These are phyloP conservation scores for Hydropsyche tenuis DNA, from an alignment of 1,140 invertebrate genomes.

Conservation along the genomic window DNA sequence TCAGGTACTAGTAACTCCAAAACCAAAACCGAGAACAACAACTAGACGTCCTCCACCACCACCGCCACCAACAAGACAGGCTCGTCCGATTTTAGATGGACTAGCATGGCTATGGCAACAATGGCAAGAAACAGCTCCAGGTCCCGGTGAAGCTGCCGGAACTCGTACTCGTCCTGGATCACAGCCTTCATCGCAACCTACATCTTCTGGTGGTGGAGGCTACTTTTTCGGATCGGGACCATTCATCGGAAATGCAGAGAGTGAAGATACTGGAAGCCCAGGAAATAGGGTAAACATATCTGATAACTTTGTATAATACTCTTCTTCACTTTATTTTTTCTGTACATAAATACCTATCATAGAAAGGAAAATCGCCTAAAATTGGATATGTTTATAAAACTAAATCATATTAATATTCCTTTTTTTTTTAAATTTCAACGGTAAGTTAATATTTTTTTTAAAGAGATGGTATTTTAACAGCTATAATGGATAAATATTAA, in stretches of 20 bases:
- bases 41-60: constrained; percentile 53
- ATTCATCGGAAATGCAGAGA: constrained; percentile 58
- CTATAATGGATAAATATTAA: too few relatives aligned
- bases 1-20: constrained; percentile 63
- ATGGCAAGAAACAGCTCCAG: constrained; percentile 60
- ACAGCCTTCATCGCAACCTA: constrained; percentile 51
- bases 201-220: constrained; percentile 56
- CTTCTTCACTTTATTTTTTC: too few relatives aligned
- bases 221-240: constrained; percentile 62
- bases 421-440: too few relatives aligned
- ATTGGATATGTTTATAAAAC: too few relatives aligned
- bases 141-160: constrained; percentile 50
- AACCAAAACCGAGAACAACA: constrained; percentile 56
- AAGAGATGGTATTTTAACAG: too few relatives aligned
- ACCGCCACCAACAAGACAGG: constrained; percentile 50
- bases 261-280: constrained; percentile 54
- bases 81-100: constrained; percentile 60
- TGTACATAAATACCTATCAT: too few relatives aligned
- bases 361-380: too few relatives aligned
- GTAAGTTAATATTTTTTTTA: too few relatives aligned
- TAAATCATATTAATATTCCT: too few relatives aligned
- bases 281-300: constrained; percentile 48
- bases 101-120: constrained; percentile 63
- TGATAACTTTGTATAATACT: too few relatives aligned
- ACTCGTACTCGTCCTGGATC: constrained; percentile 34